Evolutionary conservation across 2,113 vertebrate genomes (phyloP), one percentile per base, ranked within the genome.

Genomic region (Gopherus flavomarginatus): DNA sequence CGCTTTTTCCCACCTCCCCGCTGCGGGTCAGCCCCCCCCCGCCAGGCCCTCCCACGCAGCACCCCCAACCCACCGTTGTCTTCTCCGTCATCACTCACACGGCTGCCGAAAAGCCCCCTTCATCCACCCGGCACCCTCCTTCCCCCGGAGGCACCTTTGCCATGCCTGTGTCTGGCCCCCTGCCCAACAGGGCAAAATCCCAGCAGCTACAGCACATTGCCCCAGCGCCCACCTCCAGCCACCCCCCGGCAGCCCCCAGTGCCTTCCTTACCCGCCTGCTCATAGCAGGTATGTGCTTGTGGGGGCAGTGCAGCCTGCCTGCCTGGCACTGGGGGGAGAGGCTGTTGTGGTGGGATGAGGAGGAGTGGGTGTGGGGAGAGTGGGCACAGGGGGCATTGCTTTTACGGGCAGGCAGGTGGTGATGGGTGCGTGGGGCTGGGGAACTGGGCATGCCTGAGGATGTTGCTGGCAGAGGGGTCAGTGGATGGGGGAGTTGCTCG

Each of bases 1-100:
- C 91, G 17, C 62, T 89, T 77, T 93, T 93, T 62, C 92, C 87
- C 16, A 89, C 77, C 19, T 93, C 92, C 47, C 92, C 87, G 11
- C 35, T 17, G 54, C 72, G 83, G 83, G 72, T 57, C n/a, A 85
- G 83, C 53, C 82, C 87, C 8, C 75, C 75, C 17, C 8, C 82
- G 5, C 57, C 82, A 22, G 19, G 26, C 6, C 26, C 83, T 56
- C 27, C 83, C 2, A 22, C 50, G 59, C 56, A 81, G 77, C 87
- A 75, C 4, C 22, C 83, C 26, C 92, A 89, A 50, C 56, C 59
- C 11, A 11, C 92, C n/a, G 42, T 89, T 14, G 82, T 93, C 11
- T 85, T 89, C 83, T 93, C 87, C 24, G 82, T 86, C 14, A 52
- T 89, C 44, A 81, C 77, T 8, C 77, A 75, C 44, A 75, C 83